A percentile compares a stretch with the other conserved stretches of the same genome.
These are phyloP conservation scores for Solea solea DNA, from an alignment of 2,113 vertebrate genomes.

Conservation along the genomic window DNA sequence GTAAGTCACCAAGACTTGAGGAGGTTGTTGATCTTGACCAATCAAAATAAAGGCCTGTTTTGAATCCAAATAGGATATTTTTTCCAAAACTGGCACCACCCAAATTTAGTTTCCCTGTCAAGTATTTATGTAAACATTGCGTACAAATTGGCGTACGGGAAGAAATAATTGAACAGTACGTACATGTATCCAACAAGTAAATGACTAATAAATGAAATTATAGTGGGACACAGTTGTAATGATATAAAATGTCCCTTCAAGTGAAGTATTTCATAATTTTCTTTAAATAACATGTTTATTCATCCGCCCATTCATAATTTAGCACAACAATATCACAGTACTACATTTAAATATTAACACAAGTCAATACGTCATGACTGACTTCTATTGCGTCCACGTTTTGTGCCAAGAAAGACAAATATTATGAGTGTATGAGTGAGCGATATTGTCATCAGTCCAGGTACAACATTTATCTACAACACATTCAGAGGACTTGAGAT, in stretches of 20 bases:
- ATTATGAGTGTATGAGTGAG: neutral
- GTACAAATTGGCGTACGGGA: no score
- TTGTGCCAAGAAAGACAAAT: neutral
- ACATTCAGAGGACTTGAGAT: conserved; percentile 1
- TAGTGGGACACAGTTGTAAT: neutral
- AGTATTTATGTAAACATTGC: no score
- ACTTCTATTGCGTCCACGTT: neutral
- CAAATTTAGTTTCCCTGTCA: no score
- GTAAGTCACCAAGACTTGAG: no score
- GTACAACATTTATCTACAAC: conserved; percentile 14
- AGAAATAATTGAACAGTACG: no score
- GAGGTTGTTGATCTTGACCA: no score
- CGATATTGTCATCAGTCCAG: neutral
- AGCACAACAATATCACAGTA: neutral
- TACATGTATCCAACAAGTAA: neutral
- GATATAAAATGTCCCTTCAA: neutral
- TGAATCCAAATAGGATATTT: no score
- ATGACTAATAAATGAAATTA: neutral
- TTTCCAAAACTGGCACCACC: no score
- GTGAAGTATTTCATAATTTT: neutral
- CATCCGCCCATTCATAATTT: neutral
- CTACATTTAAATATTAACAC: neutral
- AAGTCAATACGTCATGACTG: neutral
- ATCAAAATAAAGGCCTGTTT: no score
- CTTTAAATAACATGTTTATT: no score